Base-by-base conservation (phyloP, 2,888 invertebrate genomes). In the Dasypolia templi region DNA sequence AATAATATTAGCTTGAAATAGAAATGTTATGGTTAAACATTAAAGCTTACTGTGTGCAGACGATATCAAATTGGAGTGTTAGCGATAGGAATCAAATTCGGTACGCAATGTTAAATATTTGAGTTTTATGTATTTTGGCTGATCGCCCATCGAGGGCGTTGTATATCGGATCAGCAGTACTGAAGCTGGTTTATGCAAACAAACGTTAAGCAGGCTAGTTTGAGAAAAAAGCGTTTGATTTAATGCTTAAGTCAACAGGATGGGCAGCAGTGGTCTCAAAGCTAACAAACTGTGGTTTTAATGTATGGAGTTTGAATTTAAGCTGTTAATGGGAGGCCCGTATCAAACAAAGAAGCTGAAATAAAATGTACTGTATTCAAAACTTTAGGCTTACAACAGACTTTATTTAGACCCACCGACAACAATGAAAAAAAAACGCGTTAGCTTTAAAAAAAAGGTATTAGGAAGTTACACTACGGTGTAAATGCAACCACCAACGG, bases 401-500 rank as follows among this genome's bases (percentile, higher is more conserved):
- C 29, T n/a, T 6, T 3, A 39, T 26, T 29, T 26, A 35, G 12
- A 64, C 32, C 55, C 1, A 26, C 3, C 61, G 0, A n/a, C 2
- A 22, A 17, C 0, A 29, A 19, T 14, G 35, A 9, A 39, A n/a
- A 35, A 5, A 11, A 12, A 3, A 22, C 1, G 14, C 7, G 22
- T 22, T 26, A 26, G 26, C 12, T 62, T 26, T 35, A 5, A 29
- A 46, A 9, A 3, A 11, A 51, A 32, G 3, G 19, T 19, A 32
- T 14, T 29, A 26, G 2, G 3, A 44, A n/a, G 29, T 35, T 63
- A 65, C 68, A 11, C 17, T 46, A 55, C 85, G 77, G 89, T 92
- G 90, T 91, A 42, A 90, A 19, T 44, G 75, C 26, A 17, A 70
- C 65, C 76, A n/a, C 55, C 78, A 79, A 80, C 81, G 83, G 88